phyloP scores from a whole-genome alignment of 2,888 invertebrate genomes.

The Tipula unca region DNA sequence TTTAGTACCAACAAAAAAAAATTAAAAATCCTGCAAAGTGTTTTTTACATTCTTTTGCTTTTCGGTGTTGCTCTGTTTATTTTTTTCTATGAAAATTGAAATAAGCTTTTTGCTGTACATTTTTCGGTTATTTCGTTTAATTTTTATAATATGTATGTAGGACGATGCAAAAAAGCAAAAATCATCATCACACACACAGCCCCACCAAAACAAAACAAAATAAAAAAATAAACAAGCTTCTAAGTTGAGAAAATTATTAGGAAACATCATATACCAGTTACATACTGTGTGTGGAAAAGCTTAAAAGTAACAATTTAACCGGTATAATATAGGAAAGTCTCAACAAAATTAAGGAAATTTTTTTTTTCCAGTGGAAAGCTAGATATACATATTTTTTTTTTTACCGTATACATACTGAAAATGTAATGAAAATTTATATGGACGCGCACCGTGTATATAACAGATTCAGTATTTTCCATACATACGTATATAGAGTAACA shows the following conservation, averaged over 20 bases:
- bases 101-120: neutral
- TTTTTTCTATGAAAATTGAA: neutral
- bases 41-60: neutral
- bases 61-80: neutral
- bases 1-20: neutral
- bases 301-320: neutral
- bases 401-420: neutral
- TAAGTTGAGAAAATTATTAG: neutral
- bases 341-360: neutral
- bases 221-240: neutral
- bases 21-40: neutral
- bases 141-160: neutral
- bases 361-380: neutral
- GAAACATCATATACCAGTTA: neutral
- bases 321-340: neutral
- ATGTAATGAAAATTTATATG: slow-evolving; percentile 8
- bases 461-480: neutral
- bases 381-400: neutral
- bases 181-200: neutral
- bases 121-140: neutral
- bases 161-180: neutral
- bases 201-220: too few relatives aligned
- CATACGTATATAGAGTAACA: neutral
- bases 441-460: neutral
- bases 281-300: neutral